Evolutionary conservation across 2,888 invertebrate genomes (phyloP).

Genomic region (Hofmannophila pseudospretella): DNA sequence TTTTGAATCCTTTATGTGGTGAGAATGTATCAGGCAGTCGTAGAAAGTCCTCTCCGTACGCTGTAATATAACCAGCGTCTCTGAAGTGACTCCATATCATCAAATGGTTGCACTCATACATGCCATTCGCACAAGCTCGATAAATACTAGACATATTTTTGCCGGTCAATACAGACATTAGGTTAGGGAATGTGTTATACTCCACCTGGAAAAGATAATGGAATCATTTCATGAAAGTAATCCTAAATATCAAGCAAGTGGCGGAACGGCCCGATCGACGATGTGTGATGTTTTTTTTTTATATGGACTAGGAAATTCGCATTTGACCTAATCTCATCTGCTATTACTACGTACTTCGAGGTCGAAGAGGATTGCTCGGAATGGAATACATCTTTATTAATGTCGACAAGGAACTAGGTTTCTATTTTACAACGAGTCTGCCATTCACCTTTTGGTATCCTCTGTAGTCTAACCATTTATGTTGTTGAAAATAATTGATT

Average conservation of each 20-base stretch:
- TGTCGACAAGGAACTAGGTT: no score
- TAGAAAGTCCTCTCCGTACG: constrained; percentile 86
- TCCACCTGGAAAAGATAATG: constrained; percentile 76
- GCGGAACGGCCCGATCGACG: no score
- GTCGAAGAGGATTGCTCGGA: no score
- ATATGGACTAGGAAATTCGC: no score
- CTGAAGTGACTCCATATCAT: constrained; percentile 87
- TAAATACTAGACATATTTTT: constrained; percentile 70
- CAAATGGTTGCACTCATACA: constrained; percentile 81
- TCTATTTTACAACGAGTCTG: no score
- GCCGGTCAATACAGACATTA: constrained; percentile 88
- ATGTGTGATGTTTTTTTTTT: no score
- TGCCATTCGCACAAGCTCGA: constrained; percentile 56
- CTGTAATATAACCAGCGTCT: constrained; percentile 83
- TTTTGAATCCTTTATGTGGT: constrained; percentile 78
- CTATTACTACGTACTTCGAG: no score
- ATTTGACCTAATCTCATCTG: no score
- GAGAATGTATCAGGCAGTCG: constrained; percentile 81
- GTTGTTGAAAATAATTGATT: constrained; percentile 9
- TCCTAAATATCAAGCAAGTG: not conserved
- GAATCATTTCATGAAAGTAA: not conserved
- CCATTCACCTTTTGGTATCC: constrained; percentile 22
- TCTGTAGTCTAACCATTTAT: constrained; percentile 15
- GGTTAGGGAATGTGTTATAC: constrained; percentile 92
- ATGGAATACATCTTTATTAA: no score